A percentile compares a stretch with the other conserved stretches of the same genome.
phyloP scores from a whole-genome alignment of 1,140 invertebrate genomes.

The Pseudomyrmex sp. region DNA sequence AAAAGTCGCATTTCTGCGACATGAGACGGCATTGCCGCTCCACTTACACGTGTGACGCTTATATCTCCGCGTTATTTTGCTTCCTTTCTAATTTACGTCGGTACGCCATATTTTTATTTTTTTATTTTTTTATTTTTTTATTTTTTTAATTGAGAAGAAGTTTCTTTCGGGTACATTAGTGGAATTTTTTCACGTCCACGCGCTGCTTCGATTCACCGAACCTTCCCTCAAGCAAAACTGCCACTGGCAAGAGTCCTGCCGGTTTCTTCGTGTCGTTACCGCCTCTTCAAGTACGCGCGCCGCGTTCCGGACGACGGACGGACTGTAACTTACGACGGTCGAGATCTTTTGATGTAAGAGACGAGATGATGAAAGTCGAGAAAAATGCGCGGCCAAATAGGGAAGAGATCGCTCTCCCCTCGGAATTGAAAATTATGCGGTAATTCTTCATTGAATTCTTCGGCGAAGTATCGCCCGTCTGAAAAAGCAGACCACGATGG shows the following conservation, averaged over 20 bases:
- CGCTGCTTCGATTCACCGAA: constrained; percentile 5
- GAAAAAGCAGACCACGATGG: constrained; percentile 72
- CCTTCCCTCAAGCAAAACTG: constrained; percentile 3
- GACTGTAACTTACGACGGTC: constrained; percentile 5
- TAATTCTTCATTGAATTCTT: constrained; percentile 71
- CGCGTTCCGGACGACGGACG: neutral
- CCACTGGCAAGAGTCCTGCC: neutral
- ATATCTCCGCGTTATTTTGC: neutral
- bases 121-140: neutral
- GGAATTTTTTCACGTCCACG: constrained; percentile 9
- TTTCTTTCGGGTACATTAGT: neutral
- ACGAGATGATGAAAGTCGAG: constrained; percentile 41
- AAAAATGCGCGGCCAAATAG: constrained; percentile 52
- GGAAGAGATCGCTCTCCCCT: constrained; percentile 33
- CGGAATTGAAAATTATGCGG: constrained; percentile 57
- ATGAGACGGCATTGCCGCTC: constrained; percentile 10
- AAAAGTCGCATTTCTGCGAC: constrained; percentile 20
- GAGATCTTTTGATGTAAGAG: constrained; percentile 10
- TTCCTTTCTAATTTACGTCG: constrained; percentile 12
- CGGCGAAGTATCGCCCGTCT: constrained; percentile 61
- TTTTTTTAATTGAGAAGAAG: neutral
- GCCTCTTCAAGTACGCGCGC: constrained; percentile 16
- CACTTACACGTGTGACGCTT: constrained; percentile 12
- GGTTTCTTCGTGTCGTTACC: constrained; percentile 38
- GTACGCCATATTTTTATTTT: neutral